Evolutionary conservation across 2,888 invertebrate genomes (phyloP), one percentile per base, ranked within the genome.

Genomic region (Lordiphosa andalusiaca): DNA sequence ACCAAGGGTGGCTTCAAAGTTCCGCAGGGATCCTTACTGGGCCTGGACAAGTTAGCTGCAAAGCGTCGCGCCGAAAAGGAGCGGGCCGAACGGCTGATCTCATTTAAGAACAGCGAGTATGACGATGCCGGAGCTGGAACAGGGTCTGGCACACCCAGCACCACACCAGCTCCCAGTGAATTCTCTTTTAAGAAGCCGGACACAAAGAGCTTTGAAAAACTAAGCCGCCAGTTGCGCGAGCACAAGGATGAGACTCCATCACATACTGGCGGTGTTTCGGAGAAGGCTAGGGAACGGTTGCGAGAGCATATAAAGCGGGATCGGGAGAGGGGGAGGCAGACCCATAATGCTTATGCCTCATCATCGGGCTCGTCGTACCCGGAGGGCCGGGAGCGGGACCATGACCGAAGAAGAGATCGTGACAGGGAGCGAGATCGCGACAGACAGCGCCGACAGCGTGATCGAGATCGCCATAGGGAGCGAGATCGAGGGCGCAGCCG

Each of bases 161-260:
- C 60, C 0, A 51, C 72, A 2, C 57, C 62, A 1, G 52, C 68
- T 1, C 64, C 67, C 1, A 84, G 80, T 25, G 89, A 89, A 48
- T 86, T 86, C 12, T 81, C 87, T 2, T 89, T 89, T 46, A 89
- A 89, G 64, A 89, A 87, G 10, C 89, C 86, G 1, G 88, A 88
- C 58, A 86, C 78, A 4, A 84, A 80, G 51, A 86, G 81, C 74
- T 85, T 85, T 42, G 87, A 90, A 30, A 89, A 88, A 57, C 53
- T 88, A 2, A 87, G 82, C 33, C 81, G 95, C 44, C 94, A 95
- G 87, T 95, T 97, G 84, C 92, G 98, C 46, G 91, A 93, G 47
- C 91, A 93, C 9, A 92, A 94, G 75, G 94, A 94, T 80, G 98
- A 98, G 90, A 98, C 98, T 0, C 98, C 98, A 0, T 95, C 98